Conservation (phyloP, 2,888 invertebrate genomes). For the Nematopogon swammerdamellus region DNA sequence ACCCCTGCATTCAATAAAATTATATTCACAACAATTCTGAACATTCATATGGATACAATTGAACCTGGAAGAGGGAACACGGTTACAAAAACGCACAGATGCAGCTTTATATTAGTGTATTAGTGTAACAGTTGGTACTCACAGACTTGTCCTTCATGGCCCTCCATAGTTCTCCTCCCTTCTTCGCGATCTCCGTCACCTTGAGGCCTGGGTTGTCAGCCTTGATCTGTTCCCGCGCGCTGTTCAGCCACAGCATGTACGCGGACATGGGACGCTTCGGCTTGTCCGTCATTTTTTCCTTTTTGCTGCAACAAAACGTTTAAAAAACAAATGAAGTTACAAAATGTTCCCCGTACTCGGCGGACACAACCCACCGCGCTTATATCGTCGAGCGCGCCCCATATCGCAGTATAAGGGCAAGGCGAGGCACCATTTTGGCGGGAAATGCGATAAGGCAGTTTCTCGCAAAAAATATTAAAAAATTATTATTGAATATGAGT, state of each 20-base stretch:
- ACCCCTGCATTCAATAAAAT: too few relatives aligned
- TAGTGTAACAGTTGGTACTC: too few relatives aligned
- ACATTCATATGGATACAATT: too few relatives aligned
- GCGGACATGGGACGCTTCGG: slow-evolving; percentile 93
- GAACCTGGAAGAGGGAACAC: too few relatives aligned
- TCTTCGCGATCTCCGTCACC: slow-evolving; percentile 91
- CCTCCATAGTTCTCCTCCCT: slow-evolving; percentile 95
- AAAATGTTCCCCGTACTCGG: slow-evolving; percentile 26
- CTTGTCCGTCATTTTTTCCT: slow-evolving; percentile 77
- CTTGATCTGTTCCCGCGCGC: slow-evolving; percentile 83
- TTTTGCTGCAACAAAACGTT: slow-evolving; percentile 38
- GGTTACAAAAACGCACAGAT: too few relatives aligned
- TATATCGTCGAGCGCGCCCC: slow-evolving; percentile 2
- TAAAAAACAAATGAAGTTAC: slow-evolving; percentile 10
- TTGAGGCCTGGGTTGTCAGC: slow-evolving; percentile 86
- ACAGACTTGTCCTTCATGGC: slow-evolving; percentile 83
- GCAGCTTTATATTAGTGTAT: too few relatives aligned
- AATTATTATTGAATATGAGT: slow-evolving; percentile 8
- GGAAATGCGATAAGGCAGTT: slow-evolving; percentile 34
- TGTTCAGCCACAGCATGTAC: slow-evolving; percentile 95
- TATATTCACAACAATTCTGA: too few relatives aligned
- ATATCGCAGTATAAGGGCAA: neutral
- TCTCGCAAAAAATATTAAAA: slow-evolving; percentile 9
- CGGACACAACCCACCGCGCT: too few relatives aligned
- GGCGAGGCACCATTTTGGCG: slow-evolving; percentile 47